Evolutionary conservation across 2,797 vertebrate species (phyloP), one percentile per base, ranked within the genome.

Genomic region (Hozukius guyotensis): DNA sequence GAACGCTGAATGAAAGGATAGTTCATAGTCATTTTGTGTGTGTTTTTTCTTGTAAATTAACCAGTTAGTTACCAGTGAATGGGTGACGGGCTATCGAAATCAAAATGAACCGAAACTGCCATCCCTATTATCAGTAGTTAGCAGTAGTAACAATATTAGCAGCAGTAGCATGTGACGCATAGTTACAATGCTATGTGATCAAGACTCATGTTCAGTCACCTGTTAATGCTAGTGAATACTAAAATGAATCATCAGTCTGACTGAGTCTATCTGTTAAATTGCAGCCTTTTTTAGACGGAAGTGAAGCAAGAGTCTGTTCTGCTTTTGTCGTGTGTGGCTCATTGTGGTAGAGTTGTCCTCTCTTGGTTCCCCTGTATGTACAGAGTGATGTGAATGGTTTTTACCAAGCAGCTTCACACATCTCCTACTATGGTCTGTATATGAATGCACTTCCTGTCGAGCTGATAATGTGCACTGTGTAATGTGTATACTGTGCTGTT

Each of bases 251-350:
- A n/a, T n/a, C 31, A n/a, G 52, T 24, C 59, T 70, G 16, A 8
- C n/a, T 13, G 10, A 20, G 0, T 61, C 5, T 22, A 12, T 24
- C 27, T 63, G 18, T n/a, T 56, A 64, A 24, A 42, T 13, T 18
- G 53, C 20, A 11, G 13, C 13, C 9, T 75, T 20, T 65, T 57
- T 34, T 4, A 10, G 11, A 49, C 3, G 7, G 71, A 78, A 72
- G 57, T 85, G 67, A 83, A 72, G 69, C 60, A 77, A 80, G 55
- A 49, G 8, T 59, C 1, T 42, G 3, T 84, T 88, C 83, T 79
- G 78, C 64, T 88, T 86, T 65, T 62, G 24, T 9, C 1, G 10
- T 52, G 66, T 74, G 76, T 34, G 27, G 2, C 14, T 78, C 63
- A 65, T 13, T 78, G 75, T 81, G 83, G 69, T 78, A 20, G 53